A percentile compares a stretch with the other conserved stretches of the same genome.
Evolutionary conservation across 2,797 vertebrate genomes (phyloP).

Genomic region (Antennarius maculatus): DNA sequence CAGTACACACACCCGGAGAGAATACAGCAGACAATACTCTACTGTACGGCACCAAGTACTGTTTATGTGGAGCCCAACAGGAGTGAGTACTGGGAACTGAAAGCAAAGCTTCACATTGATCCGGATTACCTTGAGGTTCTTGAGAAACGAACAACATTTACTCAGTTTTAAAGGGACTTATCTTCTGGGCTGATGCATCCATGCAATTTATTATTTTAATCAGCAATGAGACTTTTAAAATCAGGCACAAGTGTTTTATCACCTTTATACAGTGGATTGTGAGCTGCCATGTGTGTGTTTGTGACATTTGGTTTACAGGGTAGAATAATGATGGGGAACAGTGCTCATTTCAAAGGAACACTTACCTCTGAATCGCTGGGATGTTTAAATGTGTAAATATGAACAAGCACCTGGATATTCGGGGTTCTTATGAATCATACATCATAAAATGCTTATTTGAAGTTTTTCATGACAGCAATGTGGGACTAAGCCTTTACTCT

Average conservation of each 20-base stretch:
- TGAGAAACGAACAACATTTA: constrained; percentile 98
- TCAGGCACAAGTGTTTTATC: constrained; percentile 15
- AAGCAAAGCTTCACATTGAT: constrained; percentile 97
- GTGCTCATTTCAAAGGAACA: constrained; percentile 53
- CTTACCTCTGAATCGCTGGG: constrained; percentile 45
- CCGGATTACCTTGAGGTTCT: constrained; percentile 99
- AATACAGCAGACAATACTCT: constrained; percentile 92
- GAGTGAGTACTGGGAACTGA: constrained; percentile 98
- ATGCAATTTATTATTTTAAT: constrained; percentile 34
- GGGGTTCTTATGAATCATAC: constrained; percentile 62
- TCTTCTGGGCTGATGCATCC: constrained; percentile 12
- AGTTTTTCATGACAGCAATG: constrained; percentile 57
- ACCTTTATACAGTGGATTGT: constrained; percentile 28
- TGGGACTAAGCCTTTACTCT: constrained; percentile 51
- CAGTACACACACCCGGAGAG: constrained; percentile 90
- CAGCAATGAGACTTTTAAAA: constrained; percentile 37
- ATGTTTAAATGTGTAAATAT: constrained; percentile 65
- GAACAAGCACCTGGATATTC: constrained; percentile 50
- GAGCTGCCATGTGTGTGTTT: constrained; percentile 34
- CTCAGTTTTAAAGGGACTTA: constrained; percentile 89
- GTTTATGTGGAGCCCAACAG: constrained; percentile 94
- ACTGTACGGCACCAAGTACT: constrained; percentile 90
- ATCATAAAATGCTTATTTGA: constrained; percentile 46
- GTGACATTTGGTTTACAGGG: constrained; percentile 35
- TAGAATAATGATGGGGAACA: constrained; percentile 30